phyloP scores from a whole-genome alignment of 1,140 invertebrate species.

The Andrena cerasifolii region DNA sequence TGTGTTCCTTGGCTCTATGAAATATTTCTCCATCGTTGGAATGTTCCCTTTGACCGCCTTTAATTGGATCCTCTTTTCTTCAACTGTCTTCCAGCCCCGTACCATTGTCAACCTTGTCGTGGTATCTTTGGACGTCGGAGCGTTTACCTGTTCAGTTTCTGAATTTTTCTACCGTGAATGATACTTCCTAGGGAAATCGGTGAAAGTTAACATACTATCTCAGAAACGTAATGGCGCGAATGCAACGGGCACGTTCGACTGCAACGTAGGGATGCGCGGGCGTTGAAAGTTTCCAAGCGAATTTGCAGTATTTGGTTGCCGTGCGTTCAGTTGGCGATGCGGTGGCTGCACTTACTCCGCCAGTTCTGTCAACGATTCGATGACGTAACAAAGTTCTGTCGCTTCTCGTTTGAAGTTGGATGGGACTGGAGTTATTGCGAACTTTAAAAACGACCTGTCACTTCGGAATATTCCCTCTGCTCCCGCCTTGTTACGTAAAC shows the following conservation, averaged over 20 bases:
- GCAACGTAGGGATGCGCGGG: constrained; percentile 8
- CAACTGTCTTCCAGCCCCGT: not conserved
- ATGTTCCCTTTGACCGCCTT: not conserved
- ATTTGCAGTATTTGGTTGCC: constrained; percentile 18
- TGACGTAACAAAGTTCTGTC: constrained; percentile 1
- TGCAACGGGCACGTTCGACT: constrained; percentile 1
- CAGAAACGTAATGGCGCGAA: constrained; percentile 16
- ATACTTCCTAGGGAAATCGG: not conserved
- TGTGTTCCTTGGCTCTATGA: not conserved
- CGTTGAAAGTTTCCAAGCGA: constrained; percentile 26
- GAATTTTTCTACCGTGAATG: not conserved
- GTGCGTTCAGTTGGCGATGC: constrained; percentile 18
- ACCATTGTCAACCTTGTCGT: no score
- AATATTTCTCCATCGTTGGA: not conserved
- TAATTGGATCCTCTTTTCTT: not conserved
- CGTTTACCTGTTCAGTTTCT: no score
- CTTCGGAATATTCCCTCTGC: not conserved
- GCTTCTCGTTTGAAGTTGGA: not conserved
- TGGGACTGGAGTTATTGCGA: not conserved
- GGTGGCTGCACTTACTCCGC: not conserved
- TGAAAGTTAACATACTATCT: not conserved
- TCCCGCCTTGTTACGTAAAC: not conserved
- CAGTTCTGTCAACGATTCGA: constrained; percentile 38
- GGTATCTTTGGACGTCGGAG: no score
- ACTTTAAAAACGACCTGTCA: not conserved